phyloP scores from a whole-genome alignment of 2,797 vertebrate species.

The Takifugu rubripes region DNA sequence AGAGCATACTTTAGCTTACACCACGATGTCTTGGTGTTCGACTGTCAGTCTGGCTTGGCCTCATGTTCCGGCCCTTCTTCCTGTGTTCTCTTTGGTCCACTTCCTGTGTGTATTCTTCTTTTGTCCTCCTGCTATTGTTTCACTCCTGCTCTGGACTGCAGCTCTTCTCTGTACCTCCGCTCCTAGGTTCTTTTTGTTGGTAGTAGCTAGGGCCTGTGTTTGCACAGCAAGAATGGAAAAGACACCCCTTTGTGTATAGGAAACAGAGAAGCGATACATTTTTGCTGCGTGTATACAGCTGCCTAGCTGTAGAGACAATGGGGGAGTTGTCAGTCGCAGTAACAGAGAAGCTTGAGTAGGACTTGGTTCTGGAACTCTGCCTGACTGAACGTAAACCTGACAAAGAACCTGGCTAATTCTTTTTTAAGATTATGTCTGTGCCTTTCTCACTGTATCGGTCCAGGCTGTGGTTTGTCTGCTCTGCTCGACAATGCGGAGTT shows the following conservation, averaged over 20 bases:
- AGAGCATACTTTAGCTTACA: neutral
- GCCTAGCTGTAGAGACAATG: slow-evolving; percentile 65
- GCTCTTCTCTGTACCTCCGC: slow-evolving; percentile 18
- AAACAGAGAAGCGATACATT: slow-evolving; percentile 73
- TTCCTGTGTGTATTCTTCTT: slow-evolving; percentile 23
- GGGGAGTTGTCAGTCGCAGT: slow-evolving; percentile 42
- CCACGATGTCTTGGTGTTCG: neutral
- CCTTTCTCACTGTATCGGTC: neutral
- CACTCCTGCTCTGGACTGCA: slow-evolving; percentile 9
- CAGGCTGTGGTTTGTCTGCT: slow-evolving; percentile 8
- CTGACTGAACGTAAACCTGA: slow-evolving; percentile 9
- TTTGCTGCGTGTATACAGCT: slow-evolving; percentile 69
- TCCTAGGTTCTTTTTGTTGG: slow-evolving; percentile 43
- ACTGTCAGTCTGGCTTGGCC: neutral
- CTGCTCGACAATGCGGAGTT: slow-evolving; percentile 8
- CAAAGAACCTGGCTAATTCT: slow-evolving; percentile 5
- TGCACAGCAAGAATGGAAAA: slow-evolving; percentile 49
- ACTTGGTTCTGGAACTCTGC: slow-evolving; percentile 11
- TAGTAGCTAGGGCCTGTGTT: slow-evolving; percentile 63
- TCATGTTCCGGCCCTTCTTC: slow-evolving; percentile 14
- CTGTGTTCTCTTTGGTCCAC: slow-evolving; percentile 12
- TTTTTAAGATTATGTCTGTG: slow-evolving; percentile 11
- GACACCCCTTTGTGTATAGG: slow-evolving; percentile 53
- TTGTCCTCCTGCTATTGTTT: slow-evolving; percentile 20
- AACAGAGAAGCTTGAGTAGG: slow-evolving; percentile 27